Evolutionary conservation across 2,797 vertebrate species (phyloP).

Genomic region (Chiroxiphia lanceolata): DNA sequence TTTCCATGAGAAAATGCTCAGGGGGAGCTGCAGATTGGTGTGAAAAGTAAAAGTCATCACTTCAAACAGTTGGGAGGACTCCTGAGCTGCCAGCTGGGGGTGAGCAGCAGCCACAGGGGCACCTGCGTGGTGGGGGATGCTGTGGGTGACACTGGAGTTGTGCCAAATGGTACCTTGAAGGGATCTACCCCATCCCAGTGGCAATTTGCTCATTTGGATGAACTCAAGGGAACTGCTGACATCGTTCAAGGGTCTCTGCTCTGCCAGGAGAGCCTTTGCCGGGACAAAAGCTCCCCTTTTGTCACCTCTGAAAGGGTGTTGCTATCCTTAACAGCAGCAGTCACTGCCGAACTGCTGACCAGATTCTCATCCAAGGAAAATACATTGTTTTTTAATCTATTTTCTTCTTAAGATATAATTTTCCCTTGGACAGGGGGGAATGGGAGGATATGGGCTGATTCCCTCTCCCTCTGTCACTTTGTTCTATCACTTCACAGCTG

Average conservation of each 20-base stretch:
- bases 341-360: neutral
- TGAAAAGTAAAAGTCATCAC: neutral
- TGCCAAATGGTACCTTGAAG: fast-evolving
- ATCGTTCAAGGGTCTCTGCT: neutral
- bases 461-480: neutral
- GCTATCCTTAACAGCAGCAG: fast-evolving
- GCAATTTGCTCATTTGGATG: fast-evolving
- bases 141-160: fast-evolving
- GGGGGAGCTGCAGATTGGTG: neutral
- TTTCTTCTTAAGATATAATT: neutral
- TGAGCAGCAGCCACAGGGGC: neutral
- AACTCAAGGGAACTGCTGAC: neutral
- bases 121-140: fast-evolving
- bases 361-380: neutral
- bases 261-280: neutral
- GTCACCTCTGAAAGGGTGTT: neutral
- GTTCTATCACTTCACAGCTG: neutral
- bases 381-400: fast-evolving
- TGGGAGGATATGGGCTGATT: neutral
- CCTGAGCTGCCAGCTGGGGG: neutral
- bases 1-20: neutral
- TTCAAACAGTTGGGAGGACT: neutral
- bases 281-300: neutral
- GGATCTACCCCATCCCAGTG: neutral
- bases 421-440: neutral